Percentiles rank a stretch among this genome's conserved stretches.
phyloP scores from a whole-genome alignment of 2,113 vertebrate genomes.

The Colaptes auratus region DNA sequence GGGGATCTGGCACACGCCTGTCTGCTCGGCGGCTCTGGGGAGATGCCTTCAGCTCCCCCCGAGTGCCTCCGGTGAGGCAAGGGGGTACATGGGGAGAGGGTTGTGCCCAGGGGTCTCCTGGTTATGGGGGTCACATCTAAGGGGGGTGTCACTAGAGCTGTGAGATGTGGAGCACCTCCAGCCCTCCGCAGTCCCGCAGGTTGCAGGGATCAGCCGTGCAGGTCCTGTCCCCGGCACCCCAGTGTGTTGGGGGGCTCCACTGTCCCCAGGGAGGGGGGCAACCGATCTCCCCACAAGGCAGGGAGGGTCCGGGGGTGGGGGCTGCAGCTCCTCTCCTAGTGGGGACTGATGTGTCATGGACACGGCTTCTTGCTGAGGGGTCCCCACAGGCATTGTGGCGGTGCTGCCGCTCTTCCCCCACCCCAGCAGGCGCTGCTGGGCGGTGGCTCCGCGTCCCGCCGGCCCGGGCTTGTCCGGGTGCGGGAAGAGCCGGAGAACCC shows the following conservation, averaged over 20 bases:
- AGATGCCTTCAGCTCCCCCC: neutral
- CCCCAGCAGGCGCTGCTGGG: neutral
- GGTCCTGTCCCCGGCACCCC: neutral
- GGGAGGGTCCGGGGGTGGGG: fast-evolving
- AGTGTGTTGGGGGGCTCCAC: fast-evolving
- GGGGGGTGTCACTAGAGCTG: neutral
- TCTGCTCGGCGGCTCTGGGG: neutral
- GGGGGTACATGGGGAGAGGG: neutral
- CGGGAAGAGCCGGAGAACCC: constrained; percentile 11
- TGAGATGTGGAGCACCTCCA: neutral
- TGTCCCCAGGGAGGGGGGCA: neutral
- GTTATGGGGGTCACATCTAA: too few species aligned
- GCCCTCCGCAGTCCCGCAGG: neutral
- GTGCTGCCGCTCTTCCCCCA: neutral
- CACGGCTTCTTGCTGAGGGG: fast-evolving
- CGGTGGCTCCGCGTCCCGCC: constrained; percentile 20
- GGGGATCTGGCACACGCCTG: neutral
- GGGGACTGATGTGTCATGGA: neutral
- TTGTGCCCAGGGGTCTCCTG: fast-evolving
- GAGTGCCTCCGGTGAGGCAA: neutral
- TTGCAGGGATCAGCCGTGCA: fast-evolving
- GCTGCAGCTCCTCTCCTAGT: fast-evolving
- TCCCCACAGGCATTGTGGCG: fast-evolving
- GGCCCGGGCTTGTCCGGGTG: constrained; percentile 53
- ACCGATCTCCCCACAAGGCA: fast-evolving